Evolutionary conservation across 2,113 vertebrate species (phyloP).

Genomic region (Sterrhoptilus dennistouni): DNA sequence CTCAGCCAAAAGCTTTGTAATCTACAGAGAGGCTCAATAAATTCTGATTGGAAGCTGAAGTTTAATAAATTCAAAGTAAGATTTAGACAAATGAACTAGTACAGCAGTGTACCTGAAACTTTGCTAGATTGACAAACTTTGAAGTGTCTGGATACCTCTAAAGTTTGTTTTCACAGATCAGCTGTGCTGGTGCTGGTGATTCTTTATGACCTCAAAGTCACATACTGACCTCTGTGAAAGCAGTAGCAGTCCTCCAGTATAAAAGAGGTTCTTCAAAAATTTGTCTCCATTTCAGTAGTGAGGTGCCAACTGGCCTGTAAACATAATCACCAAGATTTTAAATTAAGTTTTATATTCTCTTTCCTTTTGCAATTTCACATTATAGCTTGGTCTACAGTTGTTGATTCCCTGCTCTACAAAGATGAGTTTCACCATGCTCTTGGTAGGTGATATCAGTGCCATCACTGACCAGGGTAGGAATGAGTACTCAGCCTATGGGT

Average conservation of each 20-base stretch:
- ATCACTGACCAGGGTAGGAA: constrained; percentile 67
- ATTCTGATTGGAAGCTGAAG: not conserved
- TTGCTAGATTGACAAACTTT: not conserved
- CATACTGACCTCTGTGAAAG: not conserved
- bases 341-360: constrained; percentile 65
- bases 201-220: not conserved
- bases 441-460: constrained; percentile 67
- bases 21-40: not conserved
- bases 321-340: not conserved
- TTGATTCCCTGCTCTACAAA: constrained; percentile 63
- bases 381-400: constrained; percentile 67
- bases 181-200: not conserved
- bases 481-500: constrained; percentile 58
- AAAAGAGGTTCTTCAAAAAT: not conserved
- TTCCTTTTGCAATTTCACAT: constrained; percentile 64
- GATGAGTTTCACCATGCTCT: constrained; percentile 64
- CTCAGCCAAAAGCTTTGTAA: not conserved
- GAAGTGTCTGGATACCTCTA: not conserved
- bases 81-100: not conserved
- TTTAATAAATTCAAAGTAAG: not conserved
- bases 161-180: not conserved
- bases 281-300: not conserved
- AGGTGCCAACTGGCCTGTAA: constrained; percentile 47
- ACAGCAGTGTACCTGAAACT: not conserved
- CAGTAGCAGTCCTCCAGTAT: not conserved